Base-by-base conservation (phyloP, 2,797 vertebrate species). In the Glyptemys insculpta region DNA sequence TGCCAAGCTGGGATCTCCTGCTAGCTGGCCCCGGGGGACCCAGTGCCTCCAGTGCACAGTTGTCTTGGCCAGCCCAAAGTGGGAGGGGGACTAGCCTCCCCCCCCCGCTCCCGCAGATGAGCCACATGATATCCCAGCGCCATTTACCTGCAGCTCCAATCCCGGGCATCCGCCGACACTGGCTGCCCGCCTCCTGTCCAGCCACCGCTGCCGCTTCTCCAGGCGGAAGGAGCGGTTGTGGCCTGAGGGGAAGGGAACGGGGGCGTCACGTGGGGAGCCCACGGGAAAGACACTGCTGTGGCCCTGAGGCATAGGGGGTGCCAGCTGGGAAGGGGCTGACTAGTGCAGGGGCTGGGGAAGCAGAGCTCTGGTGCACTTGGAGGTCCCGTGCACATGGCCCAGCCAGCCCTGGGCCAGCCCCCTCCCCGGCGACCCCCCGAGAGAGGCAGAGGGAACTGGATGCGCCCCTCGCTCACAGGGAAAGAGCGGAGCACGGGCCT, bases 401-500 rank as follows among this genome's bases (percentile, higher is more conserved):
- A 56, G 56, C 21, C 9, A 25, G 56, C 56, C 56, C 56, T 56
- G 56, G 56, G 52, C 52, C 52, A 52, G 52, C 6, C 50, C 68
- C 15, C 62, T n/a, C 27, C 62, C 62, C 29, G 41, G 74, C 10
- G 5, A 47, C 8, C 19, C 44, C 18, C 74, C 10, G 31, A 49
- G 74, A 15, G 50, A 27, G 74, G 34, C 8, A 27, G 90, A 31
- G 29, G 53, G 16, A 1, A 29, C 65, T 87, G 7, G 59, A 31
- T 44, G 93, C 4, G 56, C 49, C 19, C 34, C 41, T n/a, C 79
- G 29, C 25, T n/a, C 82, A 90, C n/a, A 50, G 34, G 47, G 7
- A 15, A 59, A 12, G 25, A 3, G 68, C 1, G 8, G 78, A 78
- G 10, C 12, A 41, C 0, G 0, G n/a, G 62, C 18, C 37, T 23